Conservation (phyloP, 2,113 vertebrate genomes). For the Okapia johnstoni region DNA sequence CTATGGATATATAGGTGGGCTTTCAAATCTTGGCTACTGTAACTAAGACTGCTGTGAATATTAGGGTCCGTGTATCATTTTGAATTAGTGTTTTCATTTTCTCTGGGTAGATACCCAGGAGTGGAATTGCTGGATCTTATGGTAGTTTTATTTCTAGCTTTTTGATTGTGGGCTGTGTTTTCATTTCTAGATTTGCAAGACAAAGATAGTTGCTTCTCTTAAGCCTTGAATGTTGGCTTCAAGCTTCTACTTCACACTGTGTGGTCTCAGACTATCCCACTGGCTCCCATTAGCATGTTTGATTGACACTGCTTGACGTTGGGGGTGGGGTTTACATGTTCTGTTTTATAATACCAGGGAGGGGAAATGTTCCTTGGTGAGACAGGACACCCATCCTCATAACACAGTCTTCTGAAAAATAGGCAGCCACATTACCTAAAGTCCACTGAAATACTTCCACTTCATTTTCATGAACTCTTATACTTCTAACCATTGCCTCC, state of each 20-base stretch:
- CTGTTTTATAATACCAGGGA: background rate
- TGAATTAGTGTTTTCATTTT: background rate
- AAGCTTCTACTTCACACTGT: background rate
- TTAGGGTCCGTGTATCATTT: background rate
- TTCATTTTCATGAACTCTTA: background rate
- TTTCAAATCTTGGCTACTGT: background rate
- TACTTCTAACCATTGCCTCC: background rate
- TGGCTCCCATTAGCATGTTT: background rate
- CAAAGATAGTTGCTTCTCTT: background rate
- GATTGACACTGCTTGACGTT: background rate
- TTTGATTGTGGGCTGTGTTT: background rate
- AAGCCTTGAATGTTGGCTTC: background rate
- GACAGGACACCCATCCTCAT: background rate
- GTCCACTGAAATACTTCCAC: background rate
- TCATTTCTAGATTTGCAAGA: background rate
- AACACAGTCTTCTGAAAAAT: background rate
- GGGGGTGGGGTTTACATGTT: background rate
- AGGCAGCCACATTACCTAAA: background rate
- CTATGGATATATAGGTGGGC: background rate
- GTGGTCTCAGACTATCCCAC: background rate
- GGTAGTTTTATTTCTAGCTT: background rate
- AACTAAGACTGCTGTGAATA: background rate
- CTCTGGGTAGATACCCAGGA: background rate
- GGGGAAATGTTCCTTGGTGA: background rate
- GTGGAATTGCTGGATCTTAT: background rate